Conservation (phyloP, 2,888 invertebrate genomes). For the Lasioglossum pauxillum region DNA sequence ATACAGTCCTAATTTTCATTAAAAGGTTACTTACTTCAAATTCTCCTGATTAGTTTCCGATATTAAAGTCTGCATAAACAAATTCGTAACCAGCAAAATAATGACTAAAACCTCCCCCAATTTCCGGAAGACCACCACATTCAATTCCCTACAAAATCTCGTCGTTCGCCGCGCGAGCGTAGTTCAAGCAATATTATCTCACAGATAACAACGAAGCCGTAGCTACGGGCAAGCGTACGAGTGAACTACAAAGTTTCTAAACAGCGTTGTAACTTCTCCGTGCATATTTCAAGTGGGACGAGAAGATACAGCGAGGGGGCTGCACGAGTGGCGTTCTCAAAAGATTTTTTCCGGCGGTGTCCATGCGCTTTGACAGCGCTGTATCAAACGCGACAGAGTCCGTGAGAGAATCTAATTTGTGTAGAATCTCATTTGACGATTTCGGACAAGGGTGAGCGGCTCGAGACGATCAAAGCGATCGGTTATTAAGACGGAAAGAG, state of each 20-base stretch:
- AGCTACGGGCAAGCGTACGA: background rate
- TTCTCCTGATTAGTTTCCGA: background rate
- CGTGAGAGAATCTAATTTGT: background rate
- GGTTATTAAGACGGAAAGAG: constrained; percentile 55
- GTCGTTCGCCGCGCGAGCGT: background rate
- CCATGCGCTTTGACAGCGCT: background rate
- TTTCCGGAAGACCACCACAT: background rate
- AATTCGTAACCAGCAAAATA: too few species aligned
- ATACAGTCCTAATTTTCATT: background rate
- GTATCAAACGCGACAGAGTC: background rate
- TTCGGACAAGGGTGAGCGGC: background rate
- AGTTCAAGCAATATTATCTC: background rate
- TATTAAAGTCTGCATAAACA: background rate
- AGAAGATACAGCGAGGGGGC: background rate
- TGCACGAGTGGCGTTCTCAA: background rate
- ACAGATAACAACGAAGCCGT: background rate
- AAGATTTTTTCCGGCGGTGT: background rate
- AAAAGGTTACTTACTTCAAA: background rate
- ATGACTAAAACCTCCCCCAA: background rate
- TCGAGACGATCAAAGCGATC: constrained; percentile 50
- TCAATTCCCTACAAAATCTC: background rate
- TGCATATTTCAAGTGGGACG: background rate
- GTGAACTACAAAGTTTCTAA: background rate
- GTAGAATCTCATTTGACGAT: background rate
- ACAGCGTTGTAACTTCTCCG: background rate